Conservation (phyloP, 1,140 invertebrate genomes). For the Leptopilina clavipes region DNA sequence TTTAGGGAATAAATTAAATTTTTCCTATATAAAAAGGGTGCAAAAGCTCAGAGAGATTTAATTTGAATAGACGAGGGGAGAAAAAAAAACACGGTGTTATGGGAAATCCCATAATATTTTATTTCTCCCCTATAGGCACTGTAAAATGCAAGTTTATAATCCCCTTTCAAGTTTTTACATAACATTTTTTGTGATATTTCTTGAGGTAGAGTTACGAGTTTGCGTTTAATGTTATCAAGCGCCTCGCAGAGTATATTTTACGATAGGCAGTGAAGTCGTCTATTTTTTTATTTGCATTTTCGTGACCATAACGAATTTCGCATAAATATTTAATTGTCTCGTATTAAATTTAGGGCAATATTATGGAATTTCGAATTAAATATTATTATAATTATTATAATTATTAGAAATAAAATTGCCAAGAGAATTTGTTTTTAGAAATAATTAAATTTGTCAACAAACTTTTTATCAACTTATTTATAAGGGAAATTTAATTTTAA, state of each 20-base stretch:
- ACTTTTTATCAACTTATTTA: neutral
- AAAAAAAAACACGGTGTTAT: neutral
- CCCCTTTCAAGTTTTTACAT: neutral
- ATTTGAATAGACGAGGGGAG: neutral
- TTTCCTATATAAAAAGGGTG: neutral
- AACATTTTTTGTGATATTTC: conserved; percentile 19
- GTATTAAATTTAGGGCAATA: too few relatives aligned
- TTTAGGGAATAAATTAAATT: neutral
- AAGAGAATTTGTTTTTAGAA: too few relatives aligned
- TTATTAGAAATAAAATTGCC: too few relatives aligned
- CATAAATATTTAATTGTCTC: neutral
- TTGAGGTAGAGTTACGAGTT: conserved; percentile 12
- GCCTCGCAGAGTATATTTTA: conserved; percentile 22
- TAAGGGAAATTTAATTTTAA: neutral
- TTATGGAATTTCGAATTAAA: too few relatives aligned
- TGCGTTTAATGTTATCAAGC: conserved; percentile 13
- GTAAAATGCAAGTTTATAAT: conserved; percentile 8
- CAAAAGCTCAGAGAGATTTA: neutral
- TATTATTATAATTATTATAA: too few relatives aligned
- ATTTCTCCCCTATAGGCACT: neutral
- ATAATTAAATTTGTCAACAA: too few relatives aligned
- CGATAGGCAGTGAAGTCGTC: neutral
- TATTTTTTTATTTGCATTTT: neutral
- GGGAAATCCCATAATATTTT: neutral
- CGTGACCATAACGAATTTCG: neutral